Evolutionary conservation across 2,113 vertebrate genomes (phyloP).

Genomic region (Periophthalmus modestus): DNA sequence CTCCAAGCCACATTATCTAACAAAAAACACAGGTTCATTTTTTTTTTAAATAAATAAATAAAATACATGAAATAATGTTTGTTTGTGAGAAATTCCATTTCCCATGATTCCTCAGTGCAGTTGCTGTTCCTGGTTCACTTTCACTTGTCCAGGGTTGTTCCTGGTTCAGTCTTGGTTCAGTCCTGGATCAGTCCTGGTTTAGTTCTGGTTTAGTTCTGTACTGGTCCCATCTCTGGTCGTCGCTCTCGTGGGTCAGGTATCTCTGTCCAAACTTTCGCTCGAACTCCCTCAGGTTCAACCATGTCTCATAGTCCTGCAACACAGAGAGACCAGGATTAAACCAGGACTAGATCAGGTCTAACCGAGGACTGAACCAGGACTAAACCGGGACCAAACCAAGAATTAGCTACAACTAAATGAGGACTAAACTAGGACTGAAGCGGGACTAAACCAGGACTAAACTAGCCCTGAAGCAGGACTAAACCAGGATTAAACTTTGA

Average conservation of each 20-base stretch:
- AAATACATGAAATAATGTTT: too few species aligned
- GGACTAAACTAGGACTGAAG: neutral
- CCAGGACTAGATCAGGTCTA: neutral
- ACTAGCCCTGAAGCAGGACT: neutral
- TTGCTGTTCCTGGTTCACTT: too few species aligned
- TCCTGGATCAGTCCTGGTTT: neutral
- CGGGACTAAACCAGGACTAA: neutral
- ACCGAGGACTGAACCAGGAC: neutral
- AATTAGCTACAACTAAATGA: too few species aligned
- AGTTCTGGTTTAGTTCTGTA: slow-evolving; percentile 50
- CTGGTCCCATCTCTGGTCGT: slow-evolving; percentile 92
- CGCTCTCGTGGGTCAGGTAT: slow-evolving; percentile 94
- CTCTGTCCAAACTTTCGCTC: slow-evolving; percentile 91
- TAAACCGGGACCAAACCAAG: neutral
- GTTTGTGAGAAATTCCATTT: too few species aligned
- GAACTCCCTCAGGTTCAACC: slow-evolving; percentile 93
- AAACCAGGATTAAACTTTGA: too few species aligned
- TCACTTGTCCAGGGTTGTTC: too few species aligned
- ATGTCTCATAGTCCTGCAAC: slow-evolving; percentile 91
- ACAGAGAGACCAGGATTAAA: neutral
- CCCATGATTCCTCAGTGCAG: too few species aligned
- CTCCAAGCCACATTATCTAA: too few species aligned
- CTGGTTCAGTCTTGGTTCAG: neutral
- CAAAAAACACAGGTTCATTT: too few species aligned
- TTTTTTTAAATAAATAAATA: too few species aligned